Base-by-base conservation (phyloP, 2,113 vertebrate genomes). In the Lophius piscatorius region DNA sequence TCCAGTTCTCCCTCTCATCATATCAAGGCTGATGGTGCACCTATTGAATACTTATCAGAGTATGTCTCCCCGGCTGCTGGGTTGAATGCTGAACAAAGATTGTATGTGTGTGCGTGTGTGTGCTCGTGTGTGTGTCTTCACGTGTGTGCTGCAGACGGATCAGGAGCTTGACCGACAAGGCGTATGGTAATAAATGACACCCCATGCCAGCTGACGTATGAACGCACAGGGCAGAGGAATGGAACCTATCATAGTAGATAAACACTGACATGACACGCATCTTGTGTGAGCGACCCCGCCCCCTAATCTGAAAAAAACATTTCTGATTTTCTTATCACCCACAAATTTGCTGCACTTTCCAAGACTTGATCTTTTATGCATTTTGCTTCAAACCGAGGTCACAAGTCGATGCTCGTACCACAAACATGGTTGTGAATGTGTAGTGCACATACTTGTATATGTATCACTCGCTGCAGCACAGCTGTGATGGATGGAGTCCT, bases 101-200 rank as follows among this genome's bases (percentile, higher is more conserved):
- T 52, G 62, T 48, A 65, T 72, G 59, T 61, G 60, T 57, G 28
- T 23, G 29, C 9, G 41, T 23, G 26, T 16, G 20, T 48, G 14
- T 0, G 18, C 5, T 12, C 11, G 18, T n/a, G 55, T 45, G 40
- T 34, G 18, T 34, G 45, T 40, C 21, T 31, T 24, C 24, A 28
- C 62, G 82, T 68, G 81, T 81, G 62, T 17, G 74, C 82, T 83
- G 62, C 62, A 57, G 54, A 16, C n/a, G 48, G 50, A 74, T 78
- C 62, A 34, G 67, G 41, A 54, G 46, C 65, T 80, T 81, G 70
- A 83, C 70, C 86, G 87, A 82, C 78, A 87, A 58, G 67, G 47
- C 66, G 69, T 83, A 80, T 80, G 39, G 76, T 80, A 82, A 86
- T 80, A 80, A 86, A 87, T 78, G 69, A 70, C 44, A n/a, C 61